phyloP scores from a whole-genome alignment of 53 echinoderm and acorn worm genomes.

The Holothuria scabra region DNA sequence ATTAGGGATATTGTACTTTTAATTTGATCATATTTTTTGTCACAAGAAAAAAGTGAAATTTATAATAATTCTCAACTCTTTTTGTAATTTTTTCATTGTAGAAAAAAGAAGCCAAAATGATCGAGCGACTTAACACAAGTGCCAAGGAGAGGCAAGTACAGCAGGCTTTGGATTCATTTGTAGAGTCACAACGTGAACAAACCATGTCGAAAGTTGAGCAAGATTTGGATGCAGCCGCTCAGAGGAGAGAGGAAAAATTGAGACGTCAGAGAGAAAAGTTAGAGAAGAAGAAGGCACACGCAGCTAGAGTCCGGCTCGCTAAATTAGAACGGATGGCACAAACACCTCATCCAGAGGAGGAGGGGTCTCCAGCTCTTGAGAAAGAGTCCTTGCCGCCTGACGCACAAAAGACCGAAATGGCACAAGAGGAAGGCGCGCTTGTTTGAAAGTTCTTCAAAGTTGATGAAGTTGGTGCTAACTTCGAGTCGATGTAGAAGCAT shows the following conservation, averaged over 20 bases:
- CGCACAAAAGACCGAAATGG: too few species aligned
- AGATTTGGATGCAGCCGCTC: conserved; percentile 65
- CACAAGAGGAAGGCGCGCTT: too few species aligned
- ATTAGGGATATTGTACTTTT: too few species aligned
- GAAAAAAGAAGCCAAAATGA: conserved; percentile 79
- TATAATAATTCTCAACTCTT: too few species aligned
- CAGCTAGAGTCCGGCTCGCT: conserved; percentile 82
- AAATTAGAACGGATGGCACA: conserved; percentile 75
- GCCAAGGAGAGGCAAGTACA: conserved; percentile 87
- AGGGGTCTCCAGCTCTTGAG: neutral
- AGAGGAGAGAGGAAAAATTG: conserved; percentile 84
- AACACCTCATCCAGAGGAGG: conserved; percentile 29
- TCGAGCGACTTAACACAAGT: conserved; percentile 79
- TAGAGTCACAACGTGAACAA: conserved; percentile 70
- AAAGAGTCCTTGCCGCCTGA: too few species aligned
- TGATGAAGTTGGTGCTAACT: too few species aligned
- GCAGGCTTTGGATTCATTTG: conserved; percentile 60
- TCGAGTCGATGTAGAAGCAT: too few species aligned
- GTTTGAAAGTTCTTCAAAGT: too few species aligned
- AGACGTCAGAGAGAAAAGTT: conserved; percentile 66
- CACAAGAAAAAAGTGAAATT: too few species aligned
- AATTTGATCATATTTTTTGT: too few species aligned
- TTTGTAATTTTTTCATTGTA: conserved; percentile 20
- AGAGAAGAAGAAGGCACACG: conserved; percentile 79
- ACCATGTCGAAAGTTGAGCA: conserved; percentile 58